A percentile compares a stretch with the other conserved stretches of the same genome.
Conservation (phyloP, 2,113 vertebrate species). For the Plotosus lineatus region DNA sequence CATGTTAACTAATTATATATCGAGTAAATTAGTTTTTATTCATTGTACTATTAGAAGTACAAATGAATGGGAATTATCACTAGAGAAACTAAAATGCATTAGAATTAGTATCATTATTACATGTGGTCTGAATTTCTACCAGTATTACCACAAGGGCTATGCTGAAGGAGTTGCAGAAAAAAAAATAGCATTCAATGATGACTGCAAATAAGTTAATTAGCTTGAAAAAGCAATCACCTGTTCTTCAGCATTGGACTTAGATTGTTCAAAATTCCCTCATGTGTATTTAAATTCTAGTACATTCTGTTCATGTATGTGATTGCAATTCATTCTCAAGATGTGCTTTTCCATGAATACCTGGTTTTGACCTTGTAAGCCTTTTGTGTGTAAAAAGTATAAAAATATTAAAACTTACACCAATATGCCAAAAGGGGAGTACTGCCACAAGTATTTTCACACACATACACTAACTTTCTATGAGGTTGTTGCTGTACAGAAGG, state of each 20-base stretch:
- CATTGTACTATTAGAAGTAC: background rate
- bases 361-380: background rate
- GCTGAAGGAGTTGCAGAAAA: background rate
- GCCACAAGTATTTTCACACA: constrained; percentile 3
- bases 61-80: background rate
- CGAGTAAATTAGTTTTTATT: no score
- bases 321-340: background rate
- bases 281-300: background rate
- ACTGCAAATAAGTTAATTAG: no score
- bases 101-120: background rate
- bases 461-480: constrained; percentile 21
- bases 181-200: no score
- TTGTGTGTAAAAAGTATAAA: background rate
- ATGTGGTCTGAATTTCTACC: background rate
- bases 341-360: background rate
- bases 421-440: background rate
- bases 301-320: background rate
- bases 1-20: no score
- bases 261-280: background rate
- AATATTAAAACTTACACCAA: background rate
- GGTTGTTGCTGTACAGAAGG: constrained; percentile 28
- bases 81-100: background rate
- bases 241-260: background rate
- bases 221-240: no score
- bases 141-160: background rate